Base-by-base conservation (phyloP, 1,140 invertebrate species). In the Geopemphigus sp. region DNA sequence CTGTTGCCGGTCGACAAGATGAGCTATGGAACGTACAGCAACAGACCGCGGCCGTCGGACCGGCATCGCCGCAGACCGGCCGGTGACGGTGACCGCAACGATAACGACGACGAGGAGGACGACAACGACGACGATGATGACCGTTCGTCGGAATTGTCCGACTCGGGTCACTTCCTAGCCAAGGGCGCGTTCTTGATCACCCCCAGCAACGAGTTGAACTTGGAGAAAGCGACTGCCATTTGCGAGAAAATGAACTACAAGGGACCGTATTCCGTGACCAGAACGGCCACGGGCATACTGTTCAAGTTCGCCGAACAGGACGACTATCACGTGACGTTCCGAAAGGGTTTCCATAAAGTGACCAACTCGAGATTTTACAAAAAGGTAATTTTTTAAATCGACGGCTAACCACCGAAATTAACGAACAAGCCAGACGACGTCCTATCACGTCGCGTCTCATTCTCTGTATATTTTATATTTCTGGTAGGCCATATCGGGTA, bases 171-270 rank as follows among this genome's bases (percentile, higher is more conserved):
- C 70, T 83, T 88, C 80, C 83, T 88, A 32, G 86, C 87, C n/a
- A 87, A 87, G 82, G 90, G 90, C 57, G 92, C 92, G n/a, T 94
- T 94, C 85, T 89, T 94, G 61, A 86, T 94, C 80, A 94, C 93
- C 61, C 93, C 93, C 32, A 93, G 92, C 74, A 91, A 93, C 85
- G 93, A 93, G 83, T 87, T 94, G 81, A 93, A 90, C 83, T 90
- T 94, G 88, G 92, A 94, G 85, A 92, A 93, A 82, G 92, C 92
- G 0, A 91, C 91, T n/a, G 88, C 91, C 82, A 93, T 94, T 82
- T 93, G 92, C 85, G 93, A 94, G 87, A 93, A 93, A 86, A 92
- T 94, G 90, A 92, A 92, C 86, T 93, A 94, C 85, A 91, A 92
- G 82, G 92, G 92, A 53, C 91, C 91, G 83, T 94, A 93, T 86